A percentile compares a stretch with the other conserved stretches of the same genome.
Conservation (phyloP, 2,888 invertebrate species). For the Hirudinaria manillensis region DNA sequence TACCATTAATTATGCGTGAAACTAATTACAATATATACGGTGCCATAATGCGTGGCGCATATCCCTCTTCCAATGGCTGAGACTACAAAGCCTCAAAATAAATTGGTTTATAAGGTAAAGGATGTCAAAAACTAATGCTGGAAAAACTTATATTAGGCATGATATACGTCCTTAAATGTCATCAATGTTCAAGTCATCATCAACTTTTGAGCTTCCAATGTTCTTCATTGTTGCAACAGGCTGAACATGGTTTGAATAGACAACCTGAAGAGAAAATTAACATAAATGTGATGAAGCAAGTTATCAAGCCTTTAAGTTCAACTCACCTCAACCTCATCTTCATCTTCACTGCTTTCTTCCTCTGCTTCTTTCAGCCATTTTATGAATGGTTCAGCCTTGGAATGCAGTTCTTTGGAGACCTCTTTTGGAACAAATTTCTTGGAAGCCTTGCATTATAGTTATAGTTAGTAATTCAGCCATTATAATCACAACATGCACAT, state of each 20-base stretch:
- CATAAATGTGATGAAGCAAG: neutral
- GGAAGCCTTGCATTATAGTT: constrained; percentile 49
- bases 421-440: constrained; percentile 83
- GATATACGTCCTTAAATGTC: constrained; percentile 44
- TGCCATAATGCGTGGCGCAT: no score
- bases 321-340: constrained; percentile 62
- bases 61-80: no score
- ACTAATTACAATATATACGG: no score
- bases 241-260: constrained; percentile 37
- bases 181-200: constrained; percentile 51
- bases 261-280: constrained; percentile 41
- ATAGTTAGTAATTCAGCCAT: neutral
- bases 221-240: constrained; percentile 64
- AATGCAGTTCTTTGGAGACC: constrained; percentile 80
- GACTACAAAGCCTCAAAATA: no score
- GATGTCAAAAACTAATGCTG: no score
- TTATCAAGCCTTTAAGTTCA: no score
- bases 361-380: constrained; percentile 91
- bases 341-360: constrained; percentile 74
- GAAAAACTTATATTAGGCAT: no score
- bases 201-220: constrained; percentile 56
- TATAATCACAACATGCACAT: neutral
- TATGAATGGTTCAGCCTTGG: constrained; percentile 84
- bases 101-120: no score
- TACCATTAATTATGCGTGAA: no score